Evolutionary conservation across 2,113 vertebrate genomes (phyloP), one percentile per base, ranked within the genome.

Genomic region (Pitta sordida): DNA sequence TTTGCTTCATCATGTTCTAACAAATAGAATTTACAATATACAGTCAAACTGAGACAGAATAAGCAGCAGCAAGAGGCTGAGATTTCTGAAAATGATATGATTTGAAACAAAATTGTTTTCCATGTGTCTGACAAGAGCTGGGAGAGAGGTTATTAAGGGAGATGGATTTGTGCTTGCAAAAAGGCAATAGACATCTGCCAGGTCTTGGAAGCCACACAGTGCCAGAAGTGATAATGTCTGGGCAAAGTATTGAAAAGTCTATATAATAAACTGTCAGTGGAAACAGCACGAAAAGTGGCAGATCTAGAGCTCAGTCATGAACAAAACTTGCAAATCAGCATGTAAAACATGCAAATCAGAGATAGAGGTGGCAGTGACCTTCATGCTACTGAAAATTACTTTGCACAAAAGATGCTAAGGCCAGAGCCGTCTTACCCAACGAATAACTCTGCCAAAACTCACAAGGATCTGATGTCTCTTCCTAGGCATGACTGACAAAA

Each of bases 61-160:
- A 2, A 81, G 59, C 27, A 67, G 73, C 26, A 93, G 49, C 46
- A 75, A 62, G 39, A 68, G 24, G 67, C 64, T 88, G 76, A 96
- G 80, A 93, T 92, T 93, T 86, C 80, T 26, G 69, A 88, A 95
- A 95, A 94, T 92, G 0, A 93, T 78, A 95, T 30, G 52, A 88
- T 93, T 93, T 67, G 73, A 75, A 39, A 88, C n/a, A 84, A 92
- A 94, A 88, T 62, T 86, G 76, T 80, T 83, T 91, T 83, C 64
- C 69, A 48, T 83, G 56, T 77, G 71, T 90, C 68, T 93, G 79
- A 86, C 76, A 95, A 90, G 83, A 91, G 17, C 37, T 77, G 24
- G 39, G 43, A 91, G 83, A 86, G 76, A 96, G 56, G 68, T 90
- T 95, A 94, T 94, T 88, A 83, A 69, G 15, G 46, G 80, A 94